phyloP scores from a whole-genome alignment of 2,888 invertebrate species.

The Nomada ruficornis region DNA sequence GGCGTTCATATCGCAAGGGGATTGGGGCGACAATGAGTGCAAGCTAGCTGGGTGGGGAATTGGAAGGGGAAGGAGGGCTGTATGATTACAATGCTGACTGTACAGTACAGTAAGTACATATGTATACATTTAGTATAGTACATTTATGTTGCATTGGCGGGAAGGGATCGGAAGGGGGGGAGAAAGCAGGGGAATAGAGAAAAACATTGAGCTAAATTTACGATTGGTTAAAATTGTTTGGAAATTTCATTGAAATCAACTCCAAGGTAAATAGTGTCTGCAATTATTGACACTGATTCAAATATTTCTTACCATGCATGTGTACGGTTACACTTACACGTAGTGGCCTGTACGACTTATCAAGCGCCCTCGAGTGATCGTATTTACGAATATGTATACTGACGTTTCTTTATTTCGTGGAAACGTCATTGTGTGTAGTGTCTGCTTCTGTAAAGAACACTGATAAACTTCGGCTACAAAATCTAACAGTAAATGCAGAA shows the following conservation, averaged over 20 bases:
- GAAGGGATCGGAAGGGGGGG: neutral
- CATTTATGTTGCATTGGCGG: too few species aligned
- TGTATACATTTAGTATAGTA: too few species aligned
- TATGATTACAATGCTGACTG: too few species aligned
- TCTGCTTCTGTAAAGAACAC: neutral
- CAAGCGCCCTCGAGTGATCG: slow-evolving; percentile 42
- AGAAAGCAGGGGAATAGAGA: neutral
- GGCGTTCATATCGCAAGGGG: too few species aligned
- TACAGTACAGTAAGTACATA: too few species aligned
- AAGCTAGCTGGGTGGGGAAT: too few species aligned
- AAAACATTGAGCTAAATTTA: neutral
- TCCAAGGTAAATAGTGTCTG: slow-evolving; percentile 3
- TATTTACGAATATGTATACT: slow-evolving; percentile 23
- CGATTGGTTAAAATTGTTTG: slow-evolving; percentile 13
- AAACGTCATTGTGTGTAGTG: slow-evolving; percentile 43
- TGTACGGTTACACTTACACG: neutral
- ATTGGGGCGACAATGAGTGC: too few species aligned
- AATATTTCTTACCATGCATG: neutral
- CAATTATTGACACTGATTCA: slow-evolving; percentile 9
- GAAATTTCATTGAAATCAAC: neutral
- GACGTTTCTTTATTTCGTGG: slow-evolving; percentile 48
- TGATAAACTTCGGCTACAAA: slow-evolving; percentile 7
- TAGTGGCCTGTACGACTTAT: neutral
- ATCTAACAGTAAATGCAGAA: slow-evolving; percentile 1
- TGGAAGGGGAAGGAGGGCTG: too few species aligned